Evolutionary conservation across 2,797 vertebrate genomes (phyloP).

Genomic region (Alfaro cultratus): DNA sequence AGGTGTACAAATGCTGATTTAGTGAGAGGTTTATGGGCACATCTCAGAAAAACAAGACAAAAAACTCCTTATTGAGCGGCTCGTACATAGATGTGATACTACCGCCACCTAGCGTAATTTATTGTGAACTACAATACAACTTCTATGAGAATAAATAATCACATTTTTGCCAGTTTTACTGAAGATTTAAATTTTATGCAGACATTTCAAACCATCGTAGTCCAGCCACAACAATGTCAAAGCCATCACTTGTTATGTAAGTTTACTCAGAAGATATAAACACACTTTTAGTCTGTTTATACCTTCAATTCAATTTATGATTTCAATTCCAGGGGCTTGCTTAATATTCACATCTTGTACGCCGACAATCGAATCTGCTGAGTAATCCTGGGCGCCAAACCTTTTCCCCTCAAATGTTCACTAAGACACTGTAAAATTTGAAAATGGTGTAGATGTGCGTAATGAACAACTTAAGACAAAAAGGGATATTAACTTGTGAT

Average conservation of each 20-base stretch:
- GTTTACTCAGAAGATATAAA: neutral
- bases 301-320: no score
- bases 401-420: neutral
- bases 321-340: neutral
- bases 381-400: neutral
- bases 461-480: neutral
- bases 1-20: neutral
- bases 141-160: neutral
- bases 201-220: neutral
- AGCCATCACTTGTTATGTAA: neutral
- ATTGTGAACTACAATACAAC: constrained; percentile 9
- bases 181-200: neutral
- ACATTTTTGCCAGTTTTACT: neutral
- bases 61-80: no score
- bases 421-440: neutral
- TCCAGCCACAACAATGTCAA: neutral
- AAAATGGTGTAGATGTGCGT: neutral
- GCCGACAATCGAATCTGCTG: neutral
- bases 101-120: constrained; percentile 47
- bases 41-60: neutral
- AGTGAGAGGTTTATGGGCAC: neutral
- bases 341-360: neutral
- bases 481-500: neutral
- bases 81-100: constrained; percentile 1
- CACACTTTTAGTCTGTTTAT: neutral